Base-by-base conservation (phyloP, 2,888 invertebrate genomes). In the Drosophila suboccidentalis region DNA sequence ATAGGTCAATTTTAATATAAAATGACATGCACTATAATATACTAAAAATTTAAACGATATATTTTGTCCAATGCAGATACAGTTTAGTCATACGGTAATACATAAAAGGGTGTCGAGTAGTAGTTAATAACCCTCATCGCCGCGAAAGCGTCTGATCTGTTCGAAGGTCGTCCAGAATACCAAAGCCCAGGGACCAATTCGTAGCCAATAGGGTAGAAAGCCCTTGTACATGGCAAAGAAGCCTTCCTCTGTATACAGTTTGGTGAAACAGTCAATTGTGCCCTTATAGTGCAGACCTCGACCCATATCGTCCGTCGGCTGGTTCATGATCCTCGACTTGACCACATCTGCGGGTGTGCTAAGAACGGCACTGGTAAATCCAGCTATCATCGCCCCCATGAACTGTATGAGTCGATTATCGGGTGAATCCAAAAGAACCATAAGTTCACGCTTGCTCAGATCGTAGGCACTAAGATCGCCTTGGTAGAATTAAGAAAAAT, bases 291-390 rank as follows among this genome's bases (percentile, higher is more conserved):
- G 66, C 22, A 63, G n/a, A 8, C 75, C 77, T 34, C n/a, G 26
- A 6, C 75, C 77, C 0, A 55, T 51, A 1, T 69, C 58, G 34
- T 75, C 71, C 0, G 54, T 95, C 1, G 96, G 96, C 91, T 96
- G 97, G 93, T 96, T 97, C 98, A 98, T 98, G 8, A 98, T 94
- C 72, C 98, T 93, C 0, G 98, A 97, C 92, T 98, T 98, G 9
- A 98, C 94, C 0, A 98, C 97, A 93, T 98, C 98, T 1, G 97
- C 97, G 0, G 98, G 98, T 0, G 97, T 97, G 1, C 95, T 70
- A 97, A 94, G 22, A 0, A 50, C 47, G 0, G 71, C 59, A 3
- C 66, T 69, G 9, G 68, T 65, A 13, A 75, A 58, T 0, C 97
- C 97, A 1, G 97, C 97, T 68, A 95, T 94, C 67, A 95, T 94